phyloP scores from a whole-genome alignment of 2,888 invertebrate species.

The Drosophila lutescens region DNA sequence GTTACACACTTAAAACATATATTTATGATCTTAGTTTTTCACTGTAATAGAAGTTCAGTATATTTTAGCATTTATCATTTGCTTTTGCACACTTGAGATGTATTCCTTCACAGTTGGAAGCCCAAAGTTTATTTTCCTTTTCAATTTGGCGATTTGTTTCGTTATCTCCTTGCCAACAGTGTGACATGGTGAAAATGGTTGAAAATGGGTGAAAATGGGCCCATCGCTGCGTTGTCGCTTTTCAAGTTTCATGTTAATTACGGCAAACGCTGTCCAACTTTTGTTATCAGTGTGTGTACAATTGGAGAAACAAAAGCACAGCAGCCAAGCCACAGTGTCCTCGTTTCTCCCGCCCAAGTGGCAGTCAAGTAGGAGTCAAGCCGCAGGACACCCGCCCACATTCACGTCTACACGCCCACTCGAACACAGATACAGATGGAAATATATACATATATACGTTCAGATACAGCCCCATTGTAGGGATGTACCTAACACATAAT shows the following conservation, averaged over 20 bases:
- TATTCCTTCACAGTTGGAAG: constrained; percentile 18
- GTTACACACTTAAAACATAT: no score
- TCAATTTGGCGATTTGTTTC: constrained; percentile 24
- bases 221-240: constrained; percentile 1
- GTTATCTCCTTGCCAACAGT: constrained; percentile 5
- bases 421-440: no score
- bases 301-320: constrained; percentile 39
- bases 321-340: constrained; percentile 25
- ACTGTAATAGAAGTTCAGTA: no score
- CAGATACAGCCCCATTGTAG: background rate
- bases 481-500: constrained; percentile 24
- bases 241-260: constrained; percentile 33
- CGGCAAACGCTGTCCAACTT: constrained; percentile 32
- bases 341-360: constrained; percentile 49
- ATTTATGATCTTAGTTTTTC: no score
- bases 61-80: background rate
- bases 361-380: constrained; percentile 64
- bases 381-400: constrained; percentile 42
- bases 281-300: constrained; percentile 27
- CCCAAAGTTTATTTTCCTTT: constrained; percentile 26
- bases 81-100: background rate
- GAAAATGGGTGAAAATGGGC: background rate
- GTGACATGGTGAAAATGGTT: constrained; percentile 20
- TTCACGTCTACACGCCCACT: background rate
- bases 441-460: no score